Evolutionary conservation across 2,113 vertebrate genomes (phyloP).

Genomic region (Onychostoma macrolepis): DNA sequence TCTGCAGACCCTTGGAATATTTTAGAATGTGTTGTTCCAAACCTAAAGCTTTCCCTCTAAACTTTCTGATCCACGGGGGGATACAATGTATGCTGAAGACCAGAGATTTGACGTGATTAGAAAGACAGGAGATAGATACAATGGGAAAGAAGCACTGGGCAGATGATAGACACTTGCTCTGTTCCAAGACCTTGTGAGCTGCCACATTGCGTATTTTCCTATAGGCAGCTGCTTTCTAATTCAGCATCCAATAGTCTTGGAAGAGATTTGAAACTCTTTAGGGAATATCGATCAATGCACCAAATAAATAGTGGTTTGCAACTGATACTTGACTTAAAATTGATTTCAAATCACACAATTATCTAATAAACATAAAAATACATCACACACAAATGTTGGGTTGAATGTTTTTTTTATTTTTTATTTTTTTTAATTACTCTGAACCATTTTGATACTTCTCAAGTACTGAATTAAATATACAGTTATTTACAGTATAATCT

Average conservation of each 20-base stretch:
- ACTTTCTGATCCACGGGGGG: background rate
- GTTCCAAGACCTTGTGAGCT: conserved; percentile 3
- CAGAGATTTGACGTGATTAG: conserved; percentile 38
- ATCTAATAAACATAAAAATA: background rate
- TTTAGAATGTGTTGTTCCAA: background rate
- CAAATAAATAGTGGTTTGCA: background rate
- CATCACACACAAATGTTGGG: background rate
- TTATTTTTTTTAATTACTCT: background rate
- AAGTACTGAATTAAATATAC: background rate
- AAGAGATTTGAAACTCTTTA: background rate
- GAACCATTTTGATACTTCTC: background rate
- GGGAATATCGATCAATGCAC: background rate
- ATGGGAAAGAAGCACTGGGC: background rate
- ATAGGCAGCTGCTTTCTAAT: background rate
- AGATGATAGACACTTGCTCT: conserved; percentile 18
- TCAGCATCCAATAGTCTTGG: background rate
- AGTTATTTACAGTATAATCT: background rate
- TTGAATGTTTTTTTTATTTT: background rate
- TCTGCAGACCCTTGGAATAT: background rate
- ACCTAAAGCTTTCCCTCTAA: conserved; percentile 17
- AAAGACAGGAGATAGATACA: conserved; percentile 31
- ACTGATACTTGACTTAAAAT: background rate
- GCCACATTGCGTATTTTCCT: background rate
- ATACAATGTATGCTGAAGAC: background rate
- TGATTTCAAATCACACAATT: background rate